Evolutionary conservation across 2,113 vertebrate genomes (phyloP).

Genomic region (Clarias macrocephalus): DNA sequence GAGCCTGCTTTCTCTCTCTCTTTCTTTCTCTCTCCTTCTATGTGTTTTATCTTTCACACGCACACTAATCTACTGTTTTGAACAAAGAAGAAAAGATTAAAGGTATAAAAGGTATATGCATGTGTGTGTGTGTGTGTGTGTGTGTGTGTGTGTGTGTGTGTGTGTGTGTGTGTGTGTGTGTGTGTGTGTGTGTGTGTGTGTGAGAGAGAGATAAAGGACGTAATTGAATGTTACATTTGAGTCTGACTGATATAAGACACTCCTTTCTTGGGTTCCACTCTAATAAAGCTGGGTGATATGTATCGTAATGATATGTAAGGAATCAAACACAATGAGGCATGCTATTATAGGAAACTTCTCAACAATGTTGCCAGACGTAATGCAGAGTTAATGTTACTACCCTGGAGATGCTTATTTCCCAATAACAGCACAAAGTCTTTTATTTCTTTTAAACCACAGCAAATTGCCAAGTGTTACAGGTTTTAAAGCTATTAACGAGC

Average conservation of each 20-base stretch:
- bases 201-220: background rate
- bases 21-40: constrained; percentile 49
- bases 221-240: constrained; percentile 15
- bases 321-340: background rate
- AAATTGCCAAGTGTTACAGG: background rate
- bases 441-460: background rate
- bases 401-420: background rate
- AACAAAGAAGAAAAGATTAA: constrained; percentile 12
- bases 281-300: background rate
- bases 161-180: background rate
- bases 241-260: constrained; percentile 9
- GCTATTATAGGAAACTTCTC: background rate
- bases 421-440: background rate
- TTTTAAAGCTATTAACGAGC: background rate
- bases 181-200: constrained; percentile 1
- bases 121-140: background rate
- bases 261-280: background rate
- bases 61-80: constrained; percentile 17
- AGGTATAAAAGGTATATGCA: background rate
- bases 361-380: background rate
- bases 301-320: constrained; percentile 3
- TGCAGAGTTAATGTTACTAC: background rate
- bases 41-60: constrained; percentile 37
- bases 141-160: background rate
- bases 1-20: constrained; percentile 64